A percentile compares a stretch with the other conserved stretches of the same genome.
phyloP scores from a whole-genome alignment of 2,888 invertebrate genomes.

The Nymphalis c-album region DNA sequence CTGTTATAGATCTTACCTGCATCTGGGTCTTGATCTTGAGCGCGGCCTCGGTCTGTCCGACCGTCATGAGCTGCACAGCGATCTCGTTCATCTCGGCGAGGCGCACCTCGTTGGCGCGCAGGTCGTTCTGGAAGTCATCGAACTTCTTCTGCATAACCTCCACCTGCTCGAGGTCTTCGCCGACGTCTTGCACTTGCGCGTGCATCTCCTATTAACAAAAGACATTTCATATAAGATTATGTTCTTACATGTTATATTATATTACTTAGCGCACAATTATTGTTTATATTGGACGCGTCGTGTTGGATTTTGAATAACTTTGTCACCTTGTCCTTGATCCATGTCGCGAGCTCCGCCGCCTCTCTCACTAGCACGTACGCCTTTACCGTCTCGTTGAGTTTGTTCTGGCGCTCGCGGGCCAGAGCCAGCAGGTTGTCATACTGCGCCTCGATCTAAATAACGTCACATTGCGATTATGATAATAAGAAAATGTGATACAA shows the following conservation, averaged over 20 bases:
- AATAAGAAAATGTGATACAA: no score
- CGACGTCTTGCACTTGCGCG: slow-evolving; percentile 97
- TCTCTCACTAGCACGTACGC: slow-evolving; percentile 99
- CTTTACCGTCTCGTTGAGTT: slow-evolving; percentile 98
- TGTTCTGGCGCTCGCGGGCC: slow-evolving; percentile 95
- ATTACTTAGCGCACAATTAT: background rate
- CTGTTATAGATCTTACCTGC: slow-evolving; percentile 79
- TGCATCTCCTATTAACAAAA: slow-evolving; percentile 87
- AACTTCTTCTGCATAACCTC: slow-evolving; percentile 99
- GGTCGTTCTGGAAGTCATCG: slow-evolving; percentile 98
- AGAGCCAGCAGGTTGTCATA: slow-evolving; percentile 94
- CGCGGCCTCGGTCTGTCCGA: slow-evolving; percentile 99
- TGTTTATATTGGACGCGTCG: no score
- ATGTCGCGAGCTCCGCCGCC: slow-evolving; percentile 97
- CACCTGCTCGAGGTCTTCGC: slow-evolving; percentile 98
- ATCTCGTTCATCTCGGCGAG: slow-evolving; percentile 99
- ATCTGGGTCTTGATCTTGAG: slow-evolving; percentile 99
- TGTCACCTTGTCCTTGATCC: slow-evolving; percentile 96
- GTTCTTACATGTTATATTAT: background rate
- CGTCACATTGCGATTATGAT: no score
- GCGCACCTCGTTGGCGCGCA: slow-evolving; percentile 98
- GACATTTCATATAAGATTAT: background rate
- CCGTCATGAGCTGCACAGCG: slow-evolving; percentile 96
- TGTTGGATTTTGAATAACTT: no score
- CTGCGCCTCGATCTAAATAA: slow-evolving; percentile 92